Conservation (phyloP, 2,113 vertebrate genomes). For the Centrocercus urophasianus region DNA sequence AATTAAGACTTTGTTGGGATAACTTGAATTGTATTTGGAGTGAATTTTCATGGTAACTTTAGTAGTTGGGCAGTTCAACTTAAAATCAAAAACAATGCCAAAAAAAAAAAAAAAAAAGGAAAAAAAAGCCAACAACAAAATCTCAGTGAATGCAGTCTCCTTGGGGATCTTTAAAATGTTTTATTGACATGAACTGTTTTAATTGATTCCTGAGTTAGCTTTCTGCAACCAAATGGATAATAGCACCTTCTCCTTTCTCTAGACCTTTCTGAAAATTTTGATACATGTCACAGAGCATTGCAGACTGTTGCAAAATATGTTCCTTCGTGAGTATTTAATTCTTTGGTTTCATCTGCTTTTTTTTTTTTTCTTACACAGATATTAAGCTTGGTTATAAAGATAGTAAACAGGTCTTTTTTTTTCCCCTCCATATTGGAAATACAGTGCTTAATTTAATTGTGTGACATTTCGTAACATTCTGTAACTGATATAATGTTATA, state of each 20-base stretch:
- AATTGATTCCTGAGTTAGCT: not conserved
- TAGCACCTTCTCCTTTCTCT: not conserved
- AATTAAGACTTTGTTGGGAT: not conserved
- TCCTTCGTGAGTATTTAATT: slow-evolving; percentile 89
- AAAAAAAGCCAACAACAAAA: no score
- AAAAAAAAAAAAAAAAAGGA: no score
- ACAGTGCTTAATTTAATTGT: not conserved
- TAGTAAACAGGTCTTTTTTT: not conserved
- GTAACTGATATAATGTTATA: not conserved
- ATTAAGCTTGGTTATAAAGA: not conserved
- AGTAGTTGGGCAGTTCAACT: not conserved
- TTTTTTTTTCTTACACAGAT: not conserved
- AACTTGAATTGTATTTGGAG: not conserved
- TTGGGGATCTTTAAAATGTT: not conserved
- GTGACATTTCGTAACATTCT: not conserved
- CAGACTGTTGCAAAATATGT: slow-evolving; percentile 92
- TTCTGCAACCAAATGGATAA: not conserved
- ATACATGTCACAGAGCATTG: slow-evolving; percentile 90
- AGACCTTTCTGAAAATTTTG: slow-evolving; percentile 88
- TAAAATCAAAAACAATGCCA: not conserved
- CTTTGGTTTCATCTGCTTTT: not conserved
- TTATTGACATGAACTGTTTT: not conserved
- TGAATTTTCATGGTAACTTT: not conserved
- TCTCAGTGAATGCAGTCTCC: not conserved
- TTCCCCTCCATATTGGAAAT: not conserved